Evolutionary conservation across 2,797 vertebrate genomes (phyloP).

Genomic region (Platyrinchus mystaceus): DNA sequence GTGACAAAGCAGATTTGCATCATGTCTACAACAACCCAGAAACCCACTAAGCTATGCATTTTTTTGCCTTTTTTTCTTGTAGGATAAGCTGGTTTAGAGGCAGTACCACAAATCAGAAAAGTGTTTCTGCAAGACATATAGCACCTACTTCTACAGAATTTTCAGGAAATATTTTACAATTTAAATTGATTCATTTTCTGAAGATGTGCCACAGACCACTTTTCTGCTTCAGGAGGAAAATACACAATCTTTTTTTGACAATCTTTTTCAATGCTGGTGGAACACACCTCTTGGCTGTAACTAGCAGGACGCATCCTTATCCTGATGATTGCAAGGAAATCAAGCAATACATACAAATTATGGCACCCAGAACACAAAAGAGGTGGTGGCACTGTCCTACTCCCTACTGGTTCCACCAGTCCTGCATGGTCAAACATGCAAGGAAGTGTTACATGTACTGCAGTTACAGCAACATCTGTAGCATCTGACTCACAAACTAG

Average conservation of each 20-base stretch:
- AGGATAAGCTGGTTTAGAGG: neutral
- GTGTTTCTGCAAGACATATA: neutral
- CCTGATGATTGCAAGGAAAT: neutral
- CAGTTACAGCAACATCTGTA: neutral
- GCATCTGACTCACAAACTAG: neutral
- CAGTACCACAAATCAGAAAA: neutral
- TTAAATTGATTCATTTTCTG: neutral
- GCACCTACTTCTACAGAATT: neutral
- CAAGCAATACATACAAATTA: neutral
- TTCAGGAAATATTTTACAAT: neutral
- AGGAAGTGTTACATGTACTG: fast-evolving
- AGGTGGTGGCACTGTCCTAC: neutral
- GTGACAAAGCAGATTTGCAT: neutral
- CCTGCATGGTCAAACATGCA: neutral
- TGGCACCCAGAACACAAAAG: neutral
- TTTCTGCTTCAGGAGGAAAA: neutral
- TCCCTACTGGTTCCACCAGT: neutral
- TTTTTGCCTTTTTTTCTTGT: neutral
- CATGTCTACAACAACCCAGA: neutral
- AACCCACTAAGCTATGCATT: neutral
- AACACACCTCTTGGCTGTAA: neutral
- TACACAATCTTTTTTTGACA: neutral
- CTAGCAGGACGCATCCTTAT: neutral
- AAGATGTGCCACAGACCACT: neutral
- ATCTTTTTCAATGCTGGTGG: neutral